These are phyloP conservation scores for Irena cyanogastra DNA, from an alignment of 2,113 vertebrate genomes.

Conservation along the genomic window DNA sequence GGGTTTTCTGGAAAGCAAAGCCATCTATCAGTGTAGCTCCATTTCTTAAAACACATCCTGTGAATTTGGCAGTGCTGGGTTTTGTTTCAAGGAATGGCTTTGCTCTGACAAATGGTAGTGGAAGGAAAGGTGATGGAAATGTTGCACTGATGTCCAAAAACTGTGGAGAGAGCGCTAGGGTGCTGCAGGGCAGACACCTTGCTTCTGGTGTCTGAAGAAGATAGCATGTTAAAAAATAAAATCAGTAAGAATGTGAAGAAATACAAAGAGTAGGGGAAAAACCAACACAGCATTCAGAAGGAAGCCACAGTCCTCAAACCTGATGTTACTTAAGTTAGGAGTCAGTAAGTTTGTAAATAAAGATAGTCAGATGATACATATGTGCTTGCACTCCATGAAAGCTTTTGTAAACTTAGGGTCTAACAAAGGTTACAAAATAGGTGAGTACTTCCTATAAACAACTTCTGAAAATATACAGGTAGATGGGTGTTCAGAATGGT, in stretches of 20 bases:
- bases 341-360: background rate
- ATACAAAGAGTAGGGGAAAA: background rate
- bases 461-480: background rate
- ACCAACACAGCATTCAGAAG: background rate
- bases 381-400: background rate
- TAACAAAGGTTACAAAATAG: background rate
- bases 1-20: background rate
- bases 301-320: background rate
- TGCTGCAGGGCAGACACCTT: background rate
- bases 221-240: background rate
- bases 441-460: background rate
- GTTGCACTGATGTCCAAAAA: background rate
- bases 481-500: background rate
- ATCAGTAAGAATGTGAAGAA: background rate
- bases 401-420: background rate
- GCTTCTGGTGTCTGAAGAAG: background rate
- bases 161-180: too few relatives aligned
- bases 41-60: background rate
- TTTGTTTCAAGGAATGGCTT: background rate
- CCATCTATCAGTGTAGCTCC: background rate
- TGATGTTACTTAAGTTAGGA: background rate
- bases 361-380: fast-evolving
- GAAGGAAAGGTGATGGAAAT: background rate
- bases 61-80: background rate
- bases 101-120: background rate